Evolutionary conservation across 2,888 invertebrate genomes (phyloP).

Genomic region (Athalia circularis): DNA sequence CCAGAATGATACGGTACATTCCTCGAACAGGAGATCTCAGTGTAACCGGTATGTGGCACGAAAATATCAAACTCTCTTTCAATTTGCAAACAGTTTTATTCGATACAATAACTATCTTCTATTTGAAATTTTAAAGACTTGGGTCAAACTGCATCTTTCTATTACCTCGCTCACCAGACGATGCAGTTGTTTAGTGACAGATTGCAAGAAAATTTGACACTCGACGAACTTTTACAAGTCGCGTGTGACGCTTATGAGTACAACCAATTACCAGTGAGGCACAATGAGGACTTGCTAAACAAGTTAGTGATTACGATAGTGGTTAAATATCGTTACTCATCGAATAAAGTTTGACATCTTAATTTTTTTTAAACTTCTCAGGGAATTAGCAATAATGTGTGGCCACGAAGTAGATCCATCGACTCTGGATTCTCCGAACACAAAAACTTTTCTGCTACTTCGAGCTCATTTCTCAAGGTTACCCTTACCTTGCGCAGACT

Average conservation of each 20-base stretch:
- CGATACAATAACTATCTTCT: not conserved
- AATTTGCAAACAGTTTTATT: constrained; percentile 21
- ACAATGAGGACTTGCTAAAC: constrained; percentile 97
- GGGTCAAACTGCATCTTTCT: constrained; percentile 97
- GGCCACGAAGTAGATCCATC: constrained; percentile 83
- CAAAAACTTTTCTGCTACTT: constrained; percentile 94
- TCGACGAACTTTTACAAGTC: constrained; percentile 85
- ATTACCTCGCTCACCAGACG: constrained; percentile 95
- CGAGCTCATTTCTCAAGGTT: constrained; percentile 95
- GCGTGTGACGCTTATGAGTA: constrained; percentile 93
- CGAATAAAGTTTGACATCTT: not conserved
- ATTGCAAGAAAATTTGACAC: constrained; percentile 79
- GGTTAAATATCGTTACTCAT: not conserved
- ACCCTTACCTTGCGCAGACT: constrained; percentile 92
- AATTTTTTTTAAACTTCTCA: constrained; percentile 70
- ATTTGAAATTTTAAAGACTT: constrained; percentile 78
- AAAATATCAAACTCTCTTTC: no score
- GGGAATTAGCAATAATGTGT: constrained; percentile 87
- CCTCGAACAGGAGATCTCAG: constrained; percentile 87
- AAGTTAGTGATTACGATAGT: constrained; percentile 77
- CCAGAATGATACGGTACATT: constrained; percentile 95
- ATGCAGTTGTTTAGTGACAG: constrained; percentile 88
- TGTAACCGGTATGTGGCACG: constrained; percentile 78
- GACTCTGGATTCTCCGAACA: constrained; percentile 92
- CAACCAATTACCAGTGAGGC: constrained; percentile 95